Evolutionary conservation across 2,888 invertebrate species (phyloP), one percentile per base, ranked within the genome.

Genomic region (Ophion slaviceki): DNA sequence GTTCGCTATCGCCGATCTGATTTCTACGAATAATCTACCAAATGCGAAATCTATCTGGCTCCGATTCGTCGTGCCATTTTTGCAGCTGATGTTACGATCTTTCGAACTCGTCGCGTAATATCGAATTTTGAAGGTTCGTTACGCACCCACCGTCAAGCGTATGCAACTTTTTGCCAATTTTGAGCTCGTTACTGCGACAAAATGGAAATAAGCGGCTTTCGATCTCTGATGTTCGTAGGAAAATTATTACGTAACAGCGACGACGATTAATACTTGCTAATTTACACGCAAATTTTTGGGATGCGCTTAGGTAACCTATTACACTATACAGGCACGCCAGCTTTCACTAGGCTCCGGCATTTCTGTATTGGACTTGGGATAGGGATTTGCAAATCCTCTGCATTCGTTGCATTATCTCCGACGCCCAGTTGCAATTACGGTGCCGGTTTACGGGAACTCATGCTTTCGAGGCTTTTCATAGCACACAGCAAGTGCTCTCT

Each of bases 361-460:
- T 62, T 47, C 59, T 14, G 47, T 62, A 79, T 70, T 40, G 32
- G 40, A 62, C 70, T 62, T 79, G 47, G 47, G 62, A 62, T 68
- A 78, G 70, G 7, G 70, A 71, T 64, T 62, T 53, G 28, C 71
- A 62, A 80, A 80, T 72, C 53, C 79, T 64, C 24, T 47, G 57
- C 75, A 81, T 81, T 67, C 68, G 75, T 74, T 64, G 79, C 45
- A 71, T 71, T 80, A 80, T 72, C 72, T 66, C 72, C 20, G 61
- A 47, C 45, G 40, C 67, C 78, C 85, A 64, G 68, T 67, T 70
- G 81, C 78, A 85, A 85, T 85, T 82, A 82, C 68, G 78, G 64
- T 20, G 20, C 53, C 68, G 81, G 78, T 75, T 78, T 68, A 68
- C 68, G 70, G 70, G 68, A 68, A 11, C 32, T 68, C 61, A 66